Evolutionary conservation across 53 echinoderm and acorn worm species (phyloP), one percentile per base, ranked within the genome.

Genomic region (Glandiceps talaboti): DNA sequence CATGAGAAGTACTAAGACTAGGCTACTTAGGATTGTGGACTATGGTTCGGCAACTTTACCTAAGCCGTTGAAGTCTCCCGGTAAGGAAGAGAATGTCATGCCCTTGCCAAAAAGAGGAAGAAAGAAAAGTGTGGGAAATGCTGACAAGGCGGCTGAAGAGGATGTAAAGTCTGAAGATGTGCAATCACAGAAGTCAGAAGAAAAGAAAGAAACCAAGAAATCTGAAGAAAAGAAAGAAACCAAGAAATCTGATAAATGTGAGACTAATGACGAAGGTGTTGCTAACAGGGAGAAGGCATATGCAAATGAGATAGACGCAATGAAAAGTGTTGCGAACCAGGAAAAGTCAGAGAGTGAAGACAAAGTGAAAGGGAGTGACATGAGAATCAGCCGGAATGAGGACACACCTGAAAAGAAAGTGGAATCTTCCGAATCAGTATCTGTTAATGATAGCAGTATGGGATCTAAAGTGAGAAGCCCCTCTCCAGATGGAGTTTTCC

Each of bases 1-100:
- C 6, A 99, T 99, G 99, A 76, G 99, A 73, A 86, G 85, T n/a
- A 99, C 93, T 20, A 89, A 91, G 26, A 87, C 94, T 1, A 87
- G 99, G 14, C 81, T 99, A 29, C 81, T 81, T 27, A 89, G 99
- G 64, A 85, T 91, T 28, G 86, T 45, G 64, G 64, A 45, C 20
- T 45, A 45, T 20, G 64, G 64, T 12, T 12, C 64, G 64, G 6
- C 64, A 20, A 45, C 64, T 45, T 45, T 45, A 20, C 64, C 64
- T 12, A 45, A 45, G 64, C 64, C 64, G 20, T 12, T 12, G 6
- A 45, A 45, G 64, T 45, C 64, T 20, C 64, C 64, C 64, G 64
- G 64, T 6, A 45, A 45, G 20, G 64, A 45, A 45, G 64, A 45
- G 20, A 45, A 12, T 6, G 64, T 45, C 64, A 12, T 20, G 6